These are phyloP conservation scores for Numenius arquata DNA, from an alignment of 2,113 vertebrate genomes.

Conservation along the genomic window DNA sequence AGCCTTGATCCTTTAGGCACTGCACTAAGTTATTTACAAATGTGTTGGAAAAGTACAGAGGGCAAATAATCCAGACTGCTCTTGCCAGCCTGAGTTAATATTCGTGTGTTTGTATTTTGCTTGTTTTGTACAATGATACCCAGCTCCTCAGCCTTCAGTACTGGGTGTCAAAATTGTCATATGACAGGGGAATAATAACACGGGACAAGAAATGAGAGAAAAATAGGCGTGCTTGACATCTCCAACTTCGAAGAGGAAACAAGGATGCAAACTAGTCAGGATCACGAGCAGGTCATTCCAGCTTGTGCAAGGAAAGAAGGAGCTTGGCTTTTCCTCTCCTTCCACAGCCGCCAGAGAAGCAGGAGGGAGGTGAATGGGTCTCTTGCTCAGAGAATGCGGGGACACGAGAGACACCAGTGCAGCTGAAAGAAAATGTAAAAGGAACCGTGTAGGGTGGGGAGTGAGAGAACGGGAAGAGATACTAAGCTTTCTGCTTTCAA, in stretches of 20 bases:
- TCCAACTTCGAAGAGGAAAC: background rate
- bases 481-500: background rate
- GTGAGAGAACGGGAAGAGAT: background rate
- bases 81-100: background rate
- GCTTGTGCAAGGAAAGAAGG: background rate
- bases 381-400: background rate
- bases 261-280: background rate
- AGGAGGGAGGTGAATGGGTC: background rate
- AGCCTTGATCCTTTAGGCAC: background rate
- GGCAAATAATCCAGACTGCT: background rate
- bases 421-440: background rate
- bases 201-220: background rate
- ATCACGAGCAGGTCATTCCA: background rate
- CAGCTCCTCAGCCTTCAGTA: background rate
- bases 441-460: background rate
- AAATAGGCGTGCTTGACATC: background rate
- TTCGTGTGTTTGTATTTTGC: background rate
- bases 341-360: background rate
- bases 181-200: background rate
- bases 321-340: background rate
- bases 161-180: background rate
- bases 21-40: background rate
- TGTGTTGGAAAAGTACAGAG: background rate
- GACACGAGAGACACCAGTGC: background rate
- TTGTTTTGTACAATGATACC: background rate